phyloP scores from a whole-genome alignment of 2,797 vertebrate species.

The Artibeus lituratus region DNA sequence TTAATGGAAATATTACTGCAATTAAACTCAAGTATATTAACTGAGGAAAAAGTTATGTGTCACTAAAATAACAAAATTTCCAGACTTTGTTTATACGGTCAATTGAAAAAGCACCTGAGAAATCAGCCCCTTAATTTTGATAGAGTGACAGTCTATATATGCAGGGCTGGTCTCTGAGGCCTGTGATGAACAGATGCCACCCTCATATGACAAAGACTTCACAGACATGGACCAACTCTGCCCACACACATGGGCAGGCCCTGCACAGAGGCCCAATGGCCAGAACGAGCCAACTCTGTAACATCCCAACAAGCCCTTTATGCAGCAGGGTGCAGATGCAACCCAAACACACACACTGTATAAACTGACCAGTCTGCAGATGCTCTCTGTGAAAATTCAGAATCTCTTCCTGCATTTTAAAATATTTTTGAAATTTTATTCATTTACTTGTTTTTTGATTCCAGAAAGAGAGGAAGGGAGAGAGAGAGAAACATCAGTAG shows the following conservation, averaged over 20 bases:
- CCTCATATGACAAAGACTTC: not conserved
- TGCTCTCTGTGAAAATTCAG: not conserved
- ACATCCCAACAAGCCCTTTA: not conserved
- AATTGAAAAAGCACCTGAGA: constrained; percentile 62
- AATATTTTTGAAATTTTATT: no score
- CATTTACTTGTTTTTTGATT: no score
- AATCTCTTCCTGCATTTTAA: not conserved
- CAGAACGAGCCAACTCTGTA: no score
- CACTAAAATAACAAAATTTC: constrained; percentile 65
- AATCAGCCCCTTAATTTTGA: constrained; percentile 41
- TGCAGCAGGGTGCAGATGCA: not conserved
- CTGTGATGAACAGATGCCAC: not conserved
- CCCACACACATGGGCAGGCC: accelerated
- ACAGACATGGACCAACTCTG: not conserved
- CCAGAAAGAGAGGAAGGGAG: no score
- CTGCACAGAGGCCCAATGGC: accelerated
- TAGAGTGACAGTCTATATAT: not conserved
- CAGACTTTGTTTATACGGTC: constrained; percentile 51
- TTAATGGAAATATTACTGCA: constrained; percentile 84
- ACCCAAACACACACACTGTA: accelerated
- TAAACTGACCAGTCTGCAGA: accelerated
- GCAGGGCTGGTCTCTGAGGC: not conserved
- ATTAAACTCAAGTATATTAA: constrained; percentile 77
- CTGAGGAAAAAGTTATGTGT: constrained; percentile 68
- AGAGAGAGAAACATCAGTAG: no score